Evolutionary conservation across 2,113 vertebrate species (phyloP), one percentile per base, ranked within the genome.

Genomic region (Clarias batrachus): DNA sequence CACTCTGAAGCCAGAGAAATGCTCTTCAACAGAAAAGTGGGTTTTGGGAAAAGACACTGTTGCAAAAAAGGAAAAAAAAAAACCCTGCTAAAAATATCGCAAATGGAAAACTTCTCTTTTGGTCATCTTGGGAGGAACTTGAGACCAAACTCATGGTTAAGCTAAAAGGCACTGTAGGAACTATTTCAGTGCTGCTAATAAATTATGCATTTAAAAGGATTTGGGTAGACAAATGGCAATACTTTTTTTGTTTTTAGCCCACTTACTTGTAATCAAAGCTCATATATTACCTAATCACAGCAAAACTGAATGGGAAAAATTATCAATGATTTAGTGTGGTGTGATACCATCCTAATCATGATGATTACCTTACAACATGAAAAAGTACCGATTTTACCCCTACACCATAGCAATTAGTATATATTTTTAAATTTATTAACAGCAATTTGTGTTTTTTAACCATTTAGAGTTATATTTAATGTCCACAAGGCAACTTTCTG

Each of bases 71-170:
- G 83, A 37, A 41, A 41, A 41, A 41, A 41, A 41, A 41, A 41
- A 41, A 48, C 0, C 6, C 6, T 7, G 56, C 73, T 84, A 82
- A 90, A 89, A 90, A 82, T 89, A 85, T 33, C 6, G 10, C 27
- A 83, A 33, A 85, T 62, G 59, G 13, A 33, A 83, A 80, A 85
- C 23, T 66, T 62, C n/a, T 79, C 74, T 86, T 84, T 74, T 30
- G 65, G 82, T 73, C 25, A 65, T 65, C 8, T 33, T 3, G 57
- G 57, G 59, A 65, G 41, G 70, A 87, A 78, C 60, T 66, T 78
- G 19, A 54, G 27, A 85, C 30, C 63, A 25, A 68, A 56, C 13
- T 60, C 73, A 66, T 14, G 21, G 41, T 56, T 30, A 78, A 65
- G 48, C 30, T 54, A 30, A 68, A 70, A 80, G 33, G 62, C 65